Evolutionary conservation across 2,888 invertebrate genomes (phyloP).

Genomic region (Zonitis immaculata): DNA sequence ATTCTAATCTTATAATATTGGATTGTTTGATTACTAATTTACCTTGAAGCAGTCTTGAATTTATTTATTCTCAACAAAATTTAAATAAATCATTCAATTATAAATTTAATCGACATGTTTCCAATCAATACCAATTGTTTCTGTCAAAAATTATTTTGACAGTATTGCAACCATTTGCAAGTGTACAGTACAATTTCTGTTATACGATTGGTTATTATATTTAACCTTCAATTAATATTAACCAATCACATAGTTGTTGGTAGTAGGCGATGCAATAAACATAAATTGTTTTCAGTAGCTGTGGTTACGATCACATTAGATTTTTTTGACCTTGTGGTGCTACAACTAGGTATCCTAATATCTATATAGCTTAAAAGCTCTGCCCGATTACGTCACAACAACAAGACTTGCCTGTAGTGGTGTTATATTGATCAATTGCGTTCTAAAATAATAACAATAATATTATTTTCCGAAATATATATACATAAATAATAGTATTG

Average conservation of each 20-base stretch:
- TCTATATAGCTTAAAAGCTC: too few species aligned
- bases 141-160: not conserved
- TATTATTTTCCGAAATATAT: too few species aligned
- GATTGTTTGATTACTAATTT: too few species aligned
- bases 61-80: not conserved
- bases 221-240: not conserved
- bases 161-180: not conserved
- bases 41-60: not conserved
- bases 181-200: not conserved
- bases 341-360: too few species aligned
- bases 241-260: not conserved
- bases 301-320: too few species aligned
- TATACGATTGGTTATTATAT: not conserved
- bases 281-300: too few species aligned
- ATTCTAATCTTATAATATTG: too few species aligned
- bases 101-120: not conserved
- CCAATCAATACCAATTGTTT: not conserved
- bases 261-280: slow-evolving; percentile 10
- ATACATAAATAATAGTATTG: too few species aligned
- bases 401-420: too few species aligned
- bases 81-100: not conserved
- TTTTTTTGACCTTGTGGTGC: too few species aligned
- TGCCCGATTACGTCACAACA: too few species aligned
- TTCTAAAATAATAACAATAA: not conserved
- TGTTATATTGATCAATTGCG: slow-evolving; percentile 17